Percentiles rank a stretch among this genome's conserved stretches.
phyloP scores from a whole-genome alignment of 30 jellyfish, hydroid and myxozoan species.

The Nemopilema nomurai region DNA sequence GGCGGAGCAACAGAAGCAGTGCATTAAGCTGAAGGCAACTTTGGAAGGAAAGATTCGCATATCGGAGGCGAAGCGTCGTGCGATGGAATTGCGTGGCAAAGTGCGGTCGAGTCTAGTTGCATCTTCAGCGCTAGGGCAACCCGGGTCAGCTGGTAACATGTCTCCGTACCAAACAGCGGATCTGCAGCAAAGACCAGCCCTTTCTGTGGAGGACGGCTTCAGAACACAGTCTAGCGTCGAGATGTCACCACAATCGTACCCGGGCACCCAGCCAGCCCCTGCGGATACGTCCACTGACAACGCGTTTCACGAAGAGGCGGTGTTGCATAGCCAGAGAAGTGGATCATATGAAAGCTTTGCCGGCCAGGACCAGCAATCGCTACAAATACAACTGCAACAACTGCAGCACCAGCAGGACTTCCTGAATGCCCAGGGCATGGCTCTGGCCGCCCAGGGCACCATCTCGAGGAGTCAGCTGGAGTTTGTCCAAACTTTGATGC shows the following conservation, averaged over 20 bases:
- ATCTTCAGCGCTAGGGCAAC: not conserved
- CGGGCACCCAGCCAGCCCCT: not conserved
- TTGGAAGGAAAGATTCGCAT: constrained; percentile 40
- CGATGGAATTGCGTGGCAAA: constrained; percentile 47
- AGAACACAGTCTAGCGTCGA: not conserved
- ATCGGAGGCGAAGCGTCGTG: constrained; percentile 45
- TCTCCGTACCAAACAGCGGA: constrained; percentile 6
- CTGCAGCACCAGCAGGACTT: constrained; percentile 64
- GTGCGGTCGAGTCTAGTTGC: not conserved
- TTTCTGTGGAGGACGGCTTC: not conserved
- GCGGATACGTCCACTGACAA: not conserved
- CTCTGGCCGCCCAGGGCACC: constrained; percentile 52
- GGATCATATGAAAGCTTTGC: not conserved
- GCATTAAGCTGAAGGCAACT: constrained; percentile 27
- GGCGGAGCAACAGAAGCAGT: constrained; percentile 51
- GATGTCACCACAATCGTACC: not conserved
- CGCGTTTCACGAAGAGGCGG: not conserved
- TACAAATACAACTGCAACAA: constrained; percentile 54
- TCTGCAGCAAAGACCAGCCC: not conserved
- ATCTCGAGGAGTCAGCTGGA: constrained; percentile 42
- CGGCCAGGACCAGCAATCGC: constrained; percentile 22
- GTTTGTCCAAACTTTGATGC: constrained; percentile 38
- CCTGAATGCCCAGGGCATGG: constrained; percentile 66
- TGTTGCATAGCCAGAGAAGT: not conserved
- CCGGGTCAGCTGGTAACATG: not conserved